Evolutionary conservation across 2,797 vertebrate species (phyloP), one percentile per base, ranked within the genome.

Genomic region (Phoeniculus purpureus): DNA sequence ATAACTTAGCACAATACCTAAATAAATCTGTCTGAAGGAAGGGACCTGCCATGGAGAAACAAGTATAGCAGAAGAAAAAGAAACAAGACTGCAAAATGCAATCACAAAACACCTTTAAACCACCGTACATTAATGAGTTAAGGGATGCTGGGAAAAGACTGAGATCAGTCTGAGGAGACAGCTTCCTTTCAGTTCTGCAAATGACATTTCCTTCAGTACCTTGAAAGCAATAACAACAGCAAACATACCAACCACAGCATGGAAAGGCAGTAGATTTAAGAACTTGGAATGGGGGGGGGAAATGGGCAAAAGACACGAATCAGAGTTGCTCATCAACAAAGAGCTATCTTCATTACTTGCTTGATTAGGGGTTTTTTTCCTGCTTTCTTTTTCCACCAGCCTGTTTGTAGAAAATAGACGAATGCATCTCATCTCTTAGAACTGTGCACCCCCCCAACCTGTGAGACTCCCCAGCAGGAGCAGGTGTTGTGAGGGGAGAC

Each of bases 21-120:
- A 34, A 59, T 96, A 89, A 91, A 65, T 47, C 80, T 89, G 64
- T 90, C 74, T 61, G 45, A 83, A 87, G 59, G n/a, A 52, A 87
- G 60, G 50, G 62, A 62, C 29, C 16, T 93, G 64, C 56, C 32
- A 54, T 34, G 56, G n/a, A 83, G 47, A 79, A 80, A 92, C 22
- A 68, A 68, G 45, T 37, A 15, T 21, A 68, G 43, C 4, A 12
- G 61, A 58, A 71, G 51, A 80, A 76, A 62, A 82, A 83, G 45
- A 72, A 92, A 51, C 11, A 66, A 71, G 32, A 15, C 32, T 87
- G 25, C 86, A 86, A 81, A 89, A 59, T 22, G 11, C 31, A 88
- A 27, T 50, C 72, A 65, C 25, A 52, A 92, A 88, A 43, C 0
- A 0, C 58, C 43, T 92, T 76, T 80, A 82, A 85, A 76, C 65